Base-by-base conservation (phyloP, 1,140 invertebrate genomes). In the Lasaia peninsularis region DNA sequence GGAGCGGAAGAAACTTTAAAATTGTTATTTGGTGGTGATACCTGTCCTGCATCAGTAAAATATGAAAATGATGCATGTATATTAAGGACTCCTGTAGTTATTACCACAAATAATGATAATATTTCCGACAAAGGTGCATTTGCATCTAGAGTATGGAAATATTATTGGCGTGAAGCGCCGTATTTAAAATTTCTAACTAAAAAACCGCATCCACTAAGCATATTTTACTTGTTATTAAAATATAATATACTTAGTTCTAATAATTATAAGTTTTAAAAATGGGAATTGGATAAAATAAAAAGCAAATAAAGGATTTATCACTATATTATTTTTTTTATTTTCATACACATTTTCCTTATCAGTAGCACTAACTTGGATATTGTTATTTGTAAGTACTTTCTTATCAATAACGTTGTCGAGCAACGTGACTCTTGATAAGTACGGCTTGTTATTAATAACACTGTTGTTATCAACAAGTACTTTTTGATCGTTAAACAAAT, bases 1-100 rank as follows among this genome's bases (percentile, higher is more conserved):
- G 60, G 48, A 11, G 51, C 54, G 21, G 70, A 72, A 67, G 72
- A 75, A 69, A 74, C 66, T 8, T 16, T 77, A 40, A 78, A 76
- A 53, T 16, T 62, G 0, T 35, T 62, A 50, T 57, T 57, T 31
- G 60, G 55, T n/a, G 60, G 60, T 24, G 55, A 62, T n/a, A 57
- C 50, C 1, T 24, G 40, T 8, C 31, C 32, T 16, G 60, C 32
- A 9, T 49, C 24, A 35, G 51, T 62, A 34, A 62, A 57, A 57
- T 62, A 49, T 35, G 11, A 57, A 62, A 50, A 50, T 49, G 60
- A 56, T 14, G 35, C 53, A 0, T 40, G 32, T 50, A 24, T 51
- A 14, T 12, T 49, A 20, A 12, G 21, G 5, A 24, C 21, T 2
- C 21, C 21, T 24, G 21, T 24, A 24, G 21, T 24, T 24, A 24